A percentile compares a stretch with the other conserved stretches of the same genome.
phyloP scores from a whole-genome alignment of 2,797 vertebrate genomes.

The Miopithecus talapoin region DNA sequence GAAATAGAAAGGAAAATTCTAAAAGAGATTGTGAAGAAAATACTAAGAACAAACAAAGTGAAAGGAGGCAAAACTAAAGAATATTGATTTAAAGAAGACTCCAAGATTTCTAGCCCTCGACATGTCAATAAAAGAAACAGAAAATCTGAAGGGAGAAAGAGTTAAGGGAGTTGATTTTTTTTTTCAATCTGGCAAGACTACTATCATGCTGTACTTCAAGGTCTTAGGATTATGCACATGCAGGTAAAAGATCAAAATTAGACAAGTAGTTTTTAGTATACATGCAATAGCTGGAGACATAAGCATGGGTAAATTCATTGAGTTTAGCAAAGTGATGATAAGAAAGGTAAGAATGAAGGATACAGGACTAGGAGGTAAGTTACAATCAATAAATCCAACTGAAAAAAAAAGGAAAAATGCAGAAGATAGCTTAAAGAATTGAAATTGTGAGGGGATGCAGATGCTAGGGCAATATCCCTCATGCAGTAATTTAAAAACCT shows the following conservation, averaged over 20 bases:
- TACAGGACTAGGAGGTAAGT: background rate
- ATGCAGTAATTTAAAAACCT: background rate
- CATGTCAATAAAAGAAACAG: background rate
- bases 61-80: background rate
- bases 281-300: background rate
- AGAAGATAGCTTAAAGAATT: background rate
- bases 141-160: conserved; percentile 33
- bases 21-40: background rate
- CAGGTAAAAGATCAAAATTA: background rate
- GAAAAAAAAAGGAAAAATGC: background rate
- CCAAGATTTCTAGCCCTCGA: background rate
- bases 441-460: background rate
- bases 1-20: conserved; percentile 10
- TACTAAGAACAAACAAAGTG: conserved; percentile 32
- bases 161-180: background rate
- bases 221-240: background rate
- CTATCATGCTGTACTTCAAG: background rate
- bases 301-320: background rate
- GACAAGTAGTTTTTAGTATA: background rate
- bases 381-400: background rate
- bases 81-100: conserved; percentile 23
- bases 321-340: background rate
- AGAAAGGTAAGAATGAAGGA: background rate
- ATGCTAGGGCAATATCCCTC: background rate
- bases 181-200: background rate